Base-by-base conservation (phyloP, 2,797 vertebrate species). In the Uromys caudimaculatus region DNA sequence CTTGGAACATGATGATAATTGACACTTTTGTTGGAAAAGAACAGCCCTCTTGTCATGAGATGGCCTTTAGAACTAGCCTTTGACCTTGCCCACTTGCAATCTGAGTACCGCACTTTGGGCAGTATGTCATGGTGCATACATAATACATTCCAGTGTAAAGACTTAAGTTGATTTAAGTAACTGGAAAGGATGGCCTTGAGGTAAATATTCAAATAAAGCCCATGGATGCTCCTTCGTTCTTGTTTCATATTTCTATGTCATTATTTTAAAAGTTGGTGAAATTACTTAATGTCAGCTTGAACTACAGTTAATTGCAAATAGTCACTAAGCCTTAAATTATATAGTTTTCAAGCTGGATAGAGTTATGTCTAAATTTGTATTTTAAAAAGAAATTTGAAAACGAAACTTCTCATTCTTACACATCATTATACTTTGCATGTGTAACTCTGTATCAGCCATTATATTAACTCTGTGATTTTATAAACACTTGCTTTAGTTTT, bases 11-110 rank as follows among this genome's bases (percentile, higher is more conserved):
- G 71, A 71, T 10, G 58, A 83, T 91, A 92, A 86, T 78, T 4
- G 19, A 13, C 64, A 91, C 64, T 96, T 95, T 88, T 91, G 52
- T 78, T 95, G 91, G 96, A 96, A 92, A 93, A 95, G 92, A 93
- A 96, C 9, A 89, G 93, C 78, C 44, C 9, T 86, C 54, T 97
- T 93, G 86, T 97, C 24, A 62, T 32, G 77, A 91, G 41, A n/a
- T 73, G 96, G 56, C 96, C 83, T 95, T 85, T 82, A 64, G 76
- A 91, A 69, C 83, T 91, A 12, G 52, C 82, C 88, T 94, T 91
- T 96, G 93, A 91, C 95, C 89, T 95, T 50, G 62, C 35, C 54
- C 54, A 76, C 29, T 67, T 93, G 12, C n/a, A 76, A 56, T 77
- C 91, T 71, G 67, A 91, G 77, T 64, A 4, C 58, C 77, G 52